Conservation (phyloP, 2,888 invertebrate genomes). For the Lasioglossum malachurum region DNA sequence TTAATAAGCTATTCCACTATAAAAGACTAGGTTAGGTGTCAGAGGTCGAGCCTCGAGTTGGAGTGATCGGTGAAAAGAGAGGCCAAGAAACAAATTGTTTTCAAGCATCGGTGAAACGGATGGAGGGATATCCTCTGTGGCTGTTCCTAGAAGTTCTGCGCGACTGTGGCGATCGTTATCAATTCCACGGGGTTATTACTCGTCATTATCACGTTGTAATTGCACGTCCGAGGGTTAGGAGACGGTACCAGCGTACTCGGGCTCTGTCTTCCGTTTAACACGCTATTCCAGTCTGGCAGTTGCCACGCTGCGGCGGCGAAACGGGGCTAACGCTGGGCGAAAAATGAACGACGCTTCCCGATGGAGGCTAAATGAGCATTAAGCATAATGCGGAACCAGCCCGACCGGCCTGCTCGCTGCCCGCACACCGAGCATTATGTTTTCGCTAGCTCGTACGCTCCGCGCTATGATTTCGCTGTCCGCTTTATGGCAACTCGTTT, state of each 20-base stretch:
- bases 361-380: slow-evolving; percentile 51
- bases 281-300: slow-evolving; percentile 29
- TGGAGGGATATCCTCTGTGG: slow-evolving; percentile 10
- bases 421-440: slow-evolving; percentile 54
- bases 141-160: slow-evolving; percentile 9
- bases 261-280: slow-evolving; percentile 25
- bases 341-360: slow-evolving; percentile 51
- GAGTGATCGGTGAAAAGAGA: not conserved
- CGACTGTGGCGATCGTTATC: slow-evolving; percentile 32
- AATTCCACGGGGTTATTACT: slow-evolving; percentile 21
- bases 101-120: not conserved
- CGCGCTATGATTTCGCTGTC: slow-evolving; percentile 55
- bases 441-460: slow-evolving; percentile 47
- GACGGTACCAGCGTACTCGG: not conserved
- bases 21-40: not conserved
- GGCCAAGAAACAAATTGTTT: not conserved
- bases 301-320: slow-evolving; percentile 19
- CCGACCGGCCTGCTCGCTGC: slow-evolving; percentile 32
- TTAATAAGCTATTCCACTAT: not conserved
- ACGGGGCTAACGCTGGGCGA: slow-evolving; percentile 55
- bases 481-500: slow-evolving; percentile 60
- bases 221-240: not conserved
- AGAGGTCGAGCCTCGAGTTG: not conserved
- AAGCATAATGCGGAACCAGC: slow-evolving; percentile 66
- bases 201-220: slow-evolving; percentile 55